A percentile compares a stretch with the other conserved stretches of the same genome.
Evolutionary conservation across 1,140 invertebrate genomes (phyloP).

Genomic region (Musca domestica): DNA sequence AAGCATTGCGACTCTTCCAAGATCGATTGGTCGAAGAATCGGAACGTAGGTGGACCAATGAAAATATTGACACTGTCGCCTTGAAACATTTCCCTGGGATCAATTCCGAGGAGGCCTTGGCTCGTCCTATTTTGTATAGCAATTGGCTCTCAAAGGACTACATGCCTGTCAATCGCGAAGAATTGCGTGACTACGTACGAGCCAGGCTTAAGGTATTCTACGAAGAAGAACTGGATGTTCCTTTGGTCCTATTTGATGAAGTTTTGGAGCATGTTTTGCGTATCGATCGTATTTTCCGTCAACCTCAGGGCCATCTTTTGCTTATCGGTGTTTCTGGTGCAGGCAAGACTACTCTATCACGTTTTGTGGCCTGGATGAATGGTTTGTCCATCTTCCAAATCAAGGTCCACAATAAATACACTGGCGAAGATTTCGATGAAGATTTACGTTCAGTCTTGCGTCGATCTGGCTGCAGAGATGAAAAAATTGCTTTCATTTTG

Average conservation of each 20-base stretch:
- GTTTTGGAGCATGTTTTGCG: conserved; percentile 97
- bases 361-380: conserved; percentile 99
- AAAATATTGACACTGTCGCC: conserved; percentile 93
- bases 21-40: conserved; percentile 90
- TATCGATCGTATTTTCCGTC: conserved; percentile 98
- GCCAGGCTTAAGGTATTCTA: conserved; percentile 99
- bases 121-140: conserved; percentile 85
- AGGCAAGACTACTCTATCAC: conserved; percentile 96
- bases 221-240: conserved; percentile 98
- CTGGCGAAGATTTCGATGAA: conserved; percentile 97
- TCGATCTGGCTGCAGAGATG: conserved; percentile 94
- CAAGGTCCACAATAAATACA: conserved; percentile 99
- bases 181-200: conserved; percentile 93
- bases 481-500: conserved; percentile 98
- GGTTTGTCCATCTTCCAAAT: conserved; percentile 98
- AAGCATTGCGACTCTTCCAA: conserved; percentile 96
- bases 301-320: conserved; percentile 96
- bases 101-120: conserved; percentile 80
- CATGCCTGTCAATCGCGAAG: conserved; percentile 91
- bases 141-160: conserved; percentile 99
- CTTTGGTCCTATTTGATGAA: conserved; percentile 96
- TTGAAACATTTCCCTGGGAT: conserved; percentile 93
- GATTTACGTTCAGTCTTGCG: conserved; percentile 91
- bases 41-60: conserved; percentile 97
- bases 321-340: conserved; percentile 97